Evolutionary conservation across 2,113 vertebrate genomes (phyloP), one percentile per base, ranked within the genome.

Genomic region (Riparia riparia): DNA sequence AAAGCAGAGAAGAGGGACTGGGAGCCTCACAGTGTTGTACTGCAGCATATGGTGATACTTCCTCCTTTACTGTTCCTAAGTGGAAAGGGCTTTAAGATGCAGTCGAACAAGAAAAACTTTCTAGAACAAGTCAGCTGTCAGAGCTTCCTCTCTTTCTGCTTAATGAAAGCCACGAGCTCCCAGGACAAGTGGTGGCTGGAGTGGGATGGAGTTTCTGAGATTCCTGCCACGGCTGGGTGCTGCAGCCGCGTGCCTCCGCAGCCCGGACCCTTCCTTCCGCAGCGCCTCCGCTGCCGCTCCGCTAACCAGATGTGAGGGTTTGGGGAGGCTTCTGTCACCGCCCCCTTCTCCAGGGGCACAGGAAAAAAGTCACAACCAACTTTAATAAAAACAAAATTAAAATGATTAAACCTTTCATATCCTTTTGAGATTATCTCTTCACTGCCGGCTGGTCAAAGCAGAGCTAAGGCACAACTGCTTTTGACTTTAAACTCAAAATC

Each of bases 381-480:
- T 97, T 97, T 90, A 98, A 98, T 97, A 98, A 98, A 98, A 97
- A 97, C 97, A 96, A 97, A 98, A 98, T 96, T 98, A 96, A 97
- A 97, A 97, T 56, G 19, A 97, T 97, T 97, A 97, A 98, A 96
- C 95, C 97, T 94, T 97, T 97, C 97, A 97, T 97, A 97, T 97
- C 98, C 97, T 97, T 97, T 95, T 10, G 44, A 97, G 98, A 97
- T 97, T 92, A 98, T 96, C 96, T 96, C 61, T 78, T 83, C 45
- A 56, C 84, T 86, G 78, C 90, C 84, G 95, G 88, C 93, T 96
- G 95, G 97, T 88, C 96, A 93, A 95, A 97, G 78, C 60, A 64
- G 74, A 96, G 86, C 90, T 78, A 74, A 47, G 69, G 82, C 96
- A 92, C 79, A 91, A 95, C 77, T 44, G 74, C 57, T 89, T 77